Percentiles rank a stretch among this genome's conserved stretches.
Conservation (phyloP, 2,797 vertebrate species). For the Anolis apletophallus region DNA sequence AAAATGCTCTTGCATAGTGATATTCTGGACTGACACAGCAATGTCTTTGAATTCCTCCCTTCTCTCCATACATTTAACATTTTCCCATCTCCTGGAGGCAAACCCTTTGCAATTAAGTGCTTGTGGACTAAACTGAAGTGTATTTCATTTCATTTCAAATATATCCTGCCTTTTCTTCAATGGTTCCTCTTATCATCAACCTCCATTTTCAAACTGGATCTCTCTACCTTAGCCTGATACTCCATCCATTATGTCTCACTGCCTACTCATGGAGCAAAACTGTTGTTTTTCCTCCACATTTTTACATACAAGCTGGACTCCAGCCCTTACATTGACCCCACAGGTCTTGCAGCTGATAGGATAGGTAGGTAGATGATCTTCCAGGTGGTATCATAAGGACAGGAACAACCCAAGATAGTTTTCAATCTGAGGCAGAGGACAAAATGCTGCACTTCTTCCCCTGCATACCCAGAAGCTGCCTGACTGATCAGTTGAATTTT, state of each 20-base stretch:
- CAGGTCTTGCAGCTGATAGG: neutral
- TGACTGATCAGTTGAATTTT: too few relatives aligned
- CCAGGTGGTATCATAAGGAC: neutral
- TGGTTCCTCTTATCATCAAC: too few relatives aligned
- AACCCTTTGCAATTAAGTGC: neutral
- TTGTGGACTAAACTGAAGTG: neutral
- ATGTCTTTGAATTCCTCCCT: too few relatives aligned
- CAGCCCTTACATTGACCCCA: neutral
- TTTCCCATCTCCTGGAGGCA: too few relatives aligned
- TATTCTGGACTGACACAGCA: too few relatives aligned
- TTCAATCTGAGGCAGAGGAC: neutral
- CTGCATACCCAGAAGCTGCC: too few relatives aligned
- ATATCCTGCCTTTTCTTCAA: neutral
- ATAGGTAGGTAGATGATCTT: neutral
- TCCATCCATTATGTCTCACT: neutral
- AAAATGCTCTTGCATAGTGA: too few relatives aligned
- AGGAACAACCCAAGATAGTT: too few relatives aligned
- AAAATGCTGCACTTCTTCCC: neutral
- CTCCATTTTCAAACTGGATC: neutral
- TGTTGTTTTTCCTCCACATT: neutral
- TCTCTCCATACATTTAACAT: too few relatives aligned
- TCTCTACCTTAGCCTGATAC: neutral
- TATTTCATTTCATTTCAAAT: neutral
- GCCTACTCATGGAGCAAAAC: neutral
- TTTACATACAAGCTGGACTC: neutral